A percentile compares a stretch with the other conserved stretches of the same genome.
Conservation (phyloP, 2,888 invertebrate genomes). For the Sphecodes monilicornis region DNA sequence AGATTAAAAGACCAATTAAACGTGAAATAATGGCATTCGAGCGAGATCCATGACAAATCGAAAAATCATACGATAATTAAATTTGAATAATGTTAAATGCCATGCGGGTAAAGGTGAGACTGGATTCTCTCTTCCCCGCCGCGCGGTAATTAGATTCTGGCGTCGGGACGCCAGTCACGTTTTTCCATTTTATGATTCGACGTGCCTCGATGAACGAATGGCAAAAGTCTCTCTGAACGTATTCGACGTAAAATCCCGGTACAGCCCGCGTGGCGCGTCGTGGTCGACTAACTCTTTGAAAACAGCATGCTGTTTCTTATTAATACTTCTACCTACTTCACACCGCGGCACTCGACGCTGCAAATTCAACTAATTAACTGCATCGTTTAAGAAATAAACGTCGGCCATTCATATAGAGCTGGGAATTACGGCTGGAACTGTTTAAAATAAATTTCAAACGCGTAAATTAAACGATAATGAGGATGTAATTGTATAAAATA, state of each 20-base stretch:
- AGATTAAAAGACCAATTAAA: too few relatives aligned
- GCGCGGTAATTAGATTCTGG: conserved; percentile 49
- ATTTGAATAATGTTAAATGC: conserved; percentile 40
- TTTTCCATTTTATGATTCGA: conserved; percentile 39
- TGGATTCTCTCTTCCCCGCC: conserved; percentile 26
- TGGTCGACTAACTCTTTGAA: neutral
- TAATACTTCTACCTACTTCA: conserved; percentile 2
- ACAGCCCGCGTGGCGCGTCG: neutral
- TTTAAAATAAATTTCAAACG: neutral
- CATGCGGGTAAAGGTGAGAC: neutral
- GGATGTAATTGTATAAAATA: too few relatives aligned
- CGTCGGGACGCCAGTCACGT: conserved; percentile 48
- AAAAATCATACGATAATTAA: conserved; percentile 28
- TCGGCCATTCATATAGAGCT: neutral
- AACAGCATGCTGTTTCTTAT: conserved; percentile 16
- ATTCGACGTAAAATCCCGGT: conserved; percentile 19
- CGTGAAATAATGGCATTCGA: too few relatives aligned
- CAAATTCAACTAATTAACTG: conserved; percentile 33
- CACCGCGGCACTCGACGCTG: neutral
- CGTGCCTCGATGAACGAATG: conserved; percentile 25
- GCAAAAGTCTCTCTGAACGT: conserved; percentile 20
- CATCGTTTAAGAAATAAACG: conserved; percentile 14
- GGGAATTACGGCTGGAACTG: neutral
- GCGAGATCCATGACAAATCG: neutral
- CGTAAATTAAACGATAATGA: neutral